Percentiles rank a stretch among this genome's conserved stretches.
These are phyloP conservation scores for Synanthedon tipuliformis DNA, from an alignment of 2,888 invertebrate genomes.

Conservation along the genomic window DNA sequence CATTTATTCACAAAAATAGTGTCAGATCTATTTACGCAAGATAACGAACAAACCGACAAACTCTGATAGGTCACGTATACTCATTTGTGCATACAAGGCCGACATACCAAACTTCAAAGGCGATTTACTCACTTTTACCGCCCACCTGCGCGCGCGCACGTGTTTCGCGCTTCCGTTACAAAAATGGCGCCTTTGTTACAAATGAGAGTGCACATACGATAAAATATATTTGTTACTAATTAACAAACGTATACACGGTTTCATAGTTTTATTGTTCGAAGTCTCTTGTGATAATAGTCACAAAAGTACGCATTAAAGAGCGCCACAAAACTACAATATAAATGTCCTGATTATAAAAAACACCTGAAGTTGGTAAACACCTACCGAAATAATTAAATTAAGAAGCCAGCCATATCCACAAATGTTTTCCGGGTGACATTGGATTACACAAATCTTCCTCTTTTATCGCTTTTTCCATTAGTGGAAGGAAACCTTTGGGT, in stretches of 20 bases:
- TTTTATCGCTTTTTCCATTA: too few species aligned
- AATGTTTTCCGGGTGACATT: too few species aligned
- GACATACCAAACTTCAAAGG: conserved; percentile 9
- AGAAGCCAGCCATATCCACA: too few species aligned
- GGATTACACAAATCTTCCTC: too few species aligned
- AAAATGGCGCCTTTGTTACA: conserved; percentile 9
- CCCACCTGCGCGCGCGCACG: conserved; percentile 33
- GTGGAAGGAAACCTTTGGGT: too few species aligned
- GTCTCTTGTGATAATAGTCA: too few species aligned
- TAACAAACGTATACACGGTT: too few species aligned
- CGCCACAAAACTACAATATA: too few species aligned
- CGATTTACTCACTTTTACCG: conserved; percentile 14
- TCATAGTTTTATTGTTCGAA: neutral
- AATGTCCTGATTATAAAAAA: too few species aligned
- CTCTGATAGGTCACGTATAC: conserved; percentile 11
- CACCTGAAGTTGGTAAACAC: too few species aligned
- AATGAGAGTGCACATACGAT: conserved; percentile 4
- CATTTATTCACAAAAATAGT: neutral
- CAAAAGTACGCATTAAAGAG: too few species aligned
- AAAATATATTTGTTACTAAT: conserved; percentile 1
- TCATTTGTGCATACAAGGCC: conserved; percentile 7
- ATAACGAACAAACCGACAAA: neutral
- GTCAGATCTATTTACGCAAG: neutral
- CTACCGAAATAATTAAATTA: too few species aligned
- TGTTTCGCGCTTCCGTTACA: conserved; percentile 16